Evolutionary conservation across 2,888 invertebrate species (phyloP), one percentile per base, ranked within the genome.

Genomic region (Cataglyphis albicans): DNA sequence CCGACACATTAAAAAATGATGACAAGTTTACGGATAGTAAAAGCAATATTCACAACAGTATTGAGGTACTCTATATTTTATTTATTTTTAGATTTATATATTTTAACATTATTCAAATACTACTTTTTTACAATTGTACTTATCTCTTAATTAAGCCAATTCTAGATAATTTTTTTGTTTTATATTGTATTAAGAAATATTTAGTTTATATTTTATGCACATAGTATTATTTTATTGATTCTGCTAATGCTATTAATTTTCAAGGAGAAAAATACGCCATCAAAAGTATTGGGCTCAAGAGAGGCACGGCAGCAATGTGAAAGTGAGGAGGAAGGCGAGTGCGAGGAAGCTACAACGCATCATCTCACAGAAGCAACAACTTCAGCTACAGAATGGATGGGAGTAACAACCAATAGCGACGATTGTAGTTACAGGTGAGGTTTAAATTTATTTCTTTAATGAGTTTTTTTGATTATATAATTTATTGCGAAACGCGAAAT

Each of bases 391-490:
- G 98, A 98, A 95, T 98, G 98, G 97, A 96, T 97, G 95, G 98
- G 98, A 84, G 97, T 98, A 86, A 98, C 98, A 64, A 98, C 98
- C 91, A 98, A 98, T 95, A 98, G 98, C 92, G 97, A 98, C 92
- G 97, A 97, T 91, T 97, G 97, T 94, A 98, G 98, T 93, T 98
- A 98, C 92, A 97, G 94, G 94, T 94, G 83, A 70, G 70, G 76
- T 32, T 21, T 57, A 41, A 29, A 63, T 65, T 21, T 52, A 48
- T 48, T 68, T 61, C 10, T 0, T 61, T 6, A 32, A 44, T 44
- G 44, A 68, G 25, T n/a, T 59, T 65, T 70, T 12, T 6, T 6
- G 48, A 52, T 38, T 3, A n/a, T 15, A 52, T 52, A 68, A 21
- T 12, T 59, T 72, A 41, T 76, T n/a, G 9, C 21, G n/a, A 18